Evolutionary conservation across 2,888 invertebrate species (phyloP).

Genomic region (Fabriciana adippe): DNA sequence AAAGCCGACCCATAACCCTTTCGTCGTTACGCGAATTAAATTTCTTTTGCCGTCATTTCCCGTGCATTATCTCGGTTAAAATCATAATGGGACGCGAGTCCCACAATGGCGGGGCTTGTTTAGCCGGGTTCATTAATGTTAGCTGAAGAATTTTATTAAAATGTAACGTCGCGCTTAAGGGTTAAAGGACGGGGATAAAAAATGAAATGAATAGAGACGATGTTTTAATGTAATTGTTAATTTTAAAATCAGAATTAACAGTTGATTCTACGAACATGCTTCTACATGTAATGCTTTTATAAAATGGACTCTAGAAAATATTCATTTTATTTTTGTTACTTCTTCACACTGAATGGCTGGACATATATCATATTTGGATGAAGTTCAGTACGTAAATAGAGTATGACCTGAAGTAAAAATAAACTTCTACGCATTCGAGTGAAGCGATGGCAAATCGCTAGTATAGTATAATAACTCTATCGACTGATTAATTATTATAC

Average conservation of each 20-base stretch:
- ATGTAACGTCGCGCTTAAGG: constrained; percentile 72
- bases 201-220: constrained; percentile 31
- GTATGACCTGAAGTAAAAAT: too few relatives aligned
- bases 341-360: too few relatives aligned
- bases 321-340: too few relatives aligned
- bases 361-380: too few relatives aligned
- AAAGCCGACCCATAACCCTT: constrained; percentile 79
- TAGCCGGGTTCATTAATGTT: constrained; percentile 76
- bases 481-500: constrained; percentile 8
- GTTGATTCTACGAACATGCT: too few relatives aligned
- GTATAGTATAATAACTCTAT: constrained; percentile 3
- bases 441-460: not conserved
- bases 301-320: too few relatives aligned
- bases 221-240: constrained; percentile 17
- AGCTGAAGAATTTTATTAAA: constrained; percentile 80
- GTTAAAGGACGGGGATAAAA: constrained; percentile 48
- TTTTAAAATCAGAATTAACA: too few relatives aligned
- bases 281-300: too few relatives aligned
- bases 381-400: too few relatives aligned
- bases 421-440: too few relatives aligned
- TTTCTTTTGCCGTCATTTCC: constrained; percentile 83
- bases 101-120: constrained; percentile 72
- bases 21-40: constrained; percentile 81
- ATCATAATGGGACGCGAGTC: constrained; percentile 74
- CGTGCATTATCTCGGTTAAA: constrained; percentile 81